A percentile compares a stretch with the other conserved stretches of the same genome.
These are phyloP conservation scores for Phrixothrix hirtus DNA, from an alignment of 2,888 invertebrate genomes.

Conservation along the genomic window DNA sequence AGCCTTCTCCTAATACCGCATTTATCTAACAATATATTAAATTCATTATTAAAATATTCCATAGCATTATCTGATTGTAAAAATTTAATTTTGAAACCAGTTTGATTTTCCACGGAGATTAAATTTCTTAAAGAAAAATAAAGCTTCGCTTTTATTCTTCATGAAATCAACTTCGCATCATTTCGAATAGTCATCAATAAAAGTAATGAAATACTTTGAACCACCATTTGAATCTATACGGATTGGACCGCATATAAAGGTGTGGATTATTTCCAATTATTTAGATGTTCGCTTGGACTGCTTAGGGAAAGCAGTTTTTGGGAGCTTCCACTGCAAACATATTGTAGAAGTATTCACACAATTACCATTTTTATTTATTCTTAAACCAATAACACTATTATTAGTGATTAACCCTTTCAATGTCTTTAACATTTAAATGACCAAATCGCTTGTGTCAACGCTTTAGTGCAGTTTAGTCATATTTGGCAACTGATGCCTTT, in stretches of 20 bases:
- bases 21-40: constrained; percentile 13
- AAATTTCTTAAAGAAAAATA: constrained; percentile 10
- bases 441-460: too few species aligned
- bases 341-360: too few species aligned
- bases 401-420: too few species aligned
- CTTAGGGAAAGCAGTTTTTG: too few species aligned
- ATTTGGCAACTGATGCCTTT: too few species aligned
- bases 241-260: constrained; percentile 35
- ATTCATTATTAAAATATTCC: constrained; percentile 24
- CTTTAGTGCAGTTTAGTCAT: too few species aligned
- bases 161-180: neutral
- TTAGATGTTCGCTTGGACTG: too few species aligned
- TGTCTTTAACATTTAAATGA: too few species aligned
- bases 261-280: constrained; percentile 36
- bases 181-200: neutral
- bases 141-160: neutral
- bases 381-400: too few species aligned
- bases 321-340: too few species aligned
- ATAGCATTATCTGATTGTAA: constrained; percentile 33
- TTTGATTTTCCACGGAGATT: constrained; percentile 30
- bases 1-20: constrained; percentile 21
- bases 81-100: constrained; percentile 22
- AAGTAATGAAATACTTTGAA: neutral
- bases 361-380: too few species aligned
- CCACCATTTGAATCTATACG: constrained; percentile 7